Evolutionary conservation across 2,888 invertebrate species (phyloP), one percentile per base, ranked within the genome.

Genomic region (Sesia bembeciformis): DNA sequence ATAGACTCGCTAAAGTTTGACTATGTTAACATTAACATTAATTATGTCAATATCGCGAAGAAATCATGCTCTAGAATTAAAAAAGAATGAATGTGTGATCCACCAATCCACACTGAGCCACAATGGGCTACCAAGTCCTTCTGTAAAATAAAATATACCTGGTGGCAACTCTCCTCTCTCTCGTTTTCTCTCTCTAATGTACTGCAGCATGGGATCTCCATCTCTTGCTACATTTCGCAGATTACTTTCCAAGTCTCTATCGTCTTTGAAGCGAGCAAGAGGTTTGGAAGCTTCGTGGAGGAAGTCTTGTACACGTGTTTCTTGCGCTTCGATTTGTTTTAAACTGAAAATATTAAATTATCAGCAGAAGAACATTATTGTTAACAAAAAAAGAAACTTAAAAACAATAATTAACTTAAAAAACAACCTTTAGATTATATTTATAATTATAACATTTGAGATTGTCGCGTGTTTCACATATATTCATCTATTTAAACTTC

Each of bases 131-230:
- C 23, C 23, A 23, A 23, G 23, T 23, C 23, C 1, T 23, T 23
- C 23, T 23, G 23, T 23, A 23, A 23, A 23, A 23, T 23, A 23
- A 23, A 23, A 70, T 61, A 71, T 70, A 85, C 93, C 93, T 60
- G 91, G 89, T 52, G 79, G 74, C 58, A 90, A 56, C 3, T 84
- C 90, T 3, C 92, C 92, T 5, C 91, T 81, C 40, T 90, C 90
- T 2, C 91, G 74, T 61, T 92, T 92, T 59, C 86, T 90, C 64
- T 93, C 93, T 54, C 92, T 90, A 40, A 98, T 94, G 67, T 97
- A 98, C 52, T 93, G 92, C 56, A 97, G 81, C 98, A 99, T 98
- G 0, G 99, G 98, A 87, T 99, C 99, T 0, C 96, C 98, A 0
- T 92, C 94, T 55, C 96, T 90, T 62, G 96, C 94, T 58, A 93